Conservation (phyloP, 2,888 invertebrate species). For the Heterodera filipjevi region DNA sequence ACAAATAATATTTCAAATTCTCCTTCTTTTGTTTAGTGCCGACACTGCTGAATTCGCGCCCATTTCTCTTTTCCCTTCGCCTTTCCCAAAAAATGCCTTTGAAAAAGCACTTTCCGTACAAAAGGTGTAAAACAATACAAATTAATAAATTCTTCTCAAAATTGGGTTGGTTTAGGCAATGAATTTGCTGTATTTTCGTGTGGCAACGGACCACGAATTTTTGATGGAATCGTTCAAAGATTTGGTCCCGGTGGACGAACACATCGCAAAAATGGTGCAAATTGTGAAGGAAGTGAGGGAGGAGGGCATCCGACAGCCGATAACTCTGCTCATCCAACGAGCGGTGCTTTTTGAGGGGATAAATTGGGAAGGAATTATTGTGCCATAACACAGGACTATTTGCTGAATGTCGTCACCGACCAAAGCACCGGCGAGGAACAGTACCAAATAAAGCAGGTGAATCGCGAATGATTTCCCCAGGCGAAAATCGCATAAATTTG, state of each 20-base stretch:
- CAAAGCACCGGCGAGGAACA: neutral
- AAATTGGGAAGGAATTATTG: neutral
- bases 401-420: neutral
- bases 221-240: conserved; percentile 53
- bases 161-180: conserved; percentile 44
- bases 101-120: conserved; percentile 59
- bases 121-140: conserved; percentile 42
- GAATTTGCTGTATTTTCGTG: conserved; percentile 55
- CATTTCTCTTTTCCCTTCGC: conserved; percentile 61
- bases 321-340: conserved; percentile 61
- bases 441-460: conserved; percentile 48
- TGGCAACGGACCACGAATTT: conserved; percentile 61
- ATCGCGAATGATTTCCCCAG: conserved; percentile 85
- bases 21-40: conserved; percentile 56
- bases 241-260: conserved; percentile 60
- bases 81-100: conserved; percentile 58
- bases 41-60: conserved; percentile 60
- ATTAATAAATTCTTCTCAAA: neutral
- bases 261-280: conserved; percentile 57
- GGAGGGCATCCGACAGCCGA: conserved; percentile 55
- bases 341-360: conserved; percentile 42
- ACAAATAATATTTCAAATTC: too few species aligned
- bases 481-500: conserved; percentile 68
- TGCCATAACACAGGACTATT: neutral
- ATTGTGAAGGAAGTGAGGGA: conserved; percentile 52